Conservation (phyloP, 2,888 invertebrate genomes). For the Griposia aprilina region DNA sequence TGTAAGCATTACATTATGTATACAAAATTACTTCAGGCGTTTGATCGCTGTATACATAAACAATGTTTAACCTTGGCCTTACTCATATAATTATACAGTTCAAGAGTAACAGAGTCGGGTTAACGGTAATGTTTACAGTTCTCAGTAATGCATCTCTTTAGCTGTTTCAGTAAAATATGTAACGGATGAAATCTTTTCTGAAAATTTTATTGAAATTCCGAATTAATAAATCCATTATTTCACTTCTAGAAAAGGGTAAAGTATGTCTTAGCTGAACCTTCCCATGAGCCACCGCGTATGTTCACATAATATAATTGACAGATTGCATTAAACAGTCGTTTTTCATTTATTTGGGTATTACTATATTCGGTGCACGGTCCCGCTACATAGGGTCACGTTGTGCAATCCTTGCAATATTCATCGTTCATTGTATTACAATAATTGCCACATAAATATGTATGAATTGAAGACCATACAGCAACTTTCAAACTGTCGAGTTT, state of each 20-base stretch:
- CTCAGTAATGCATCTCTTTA: constrained; percentile 23
- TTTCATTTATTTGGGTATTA: constrained; percentile 64
- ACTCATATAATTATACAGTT: constrained; percentile 62
- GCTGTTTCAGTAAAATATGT: constrained; percentile 33
- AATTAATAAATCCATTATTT: background rate
- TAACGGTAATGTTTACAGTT: constrained; percentile 52
- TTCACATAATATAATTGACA: constrained; percentile 48
- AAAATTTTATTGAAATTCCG: background rate
- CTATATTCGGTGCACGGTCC: constrained; percentile 70
- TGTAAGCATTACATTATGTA: constrained; percentile 54
- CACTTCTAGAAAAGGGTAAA: background rate
- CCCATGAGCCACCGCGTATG: constrained; percentile 9
- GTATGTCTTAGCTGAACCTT: background rate
- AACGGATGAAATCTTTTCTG: background rate
- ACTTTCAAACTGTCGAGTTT: constrained; percentile 85
- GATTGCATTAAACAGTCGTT: constrained; percentile 53
- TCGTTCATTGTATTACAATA: constrained; percentile 87
- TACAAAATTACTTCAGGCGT: constrained; percentile 67
- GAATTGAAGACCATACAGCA: constrained; percentile 81
- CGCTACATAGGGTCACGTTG: constrained; percentile 73
- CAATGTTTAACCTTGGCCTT: constrained; percentile 75
- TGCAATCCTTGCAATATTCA: constrained; percentile 83
- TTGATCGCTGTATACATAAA: constrained; percentile 70
- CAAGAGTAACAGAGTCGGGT: constrained; percentile 52
- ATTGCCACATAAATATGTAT: constrained; percentile 88